Base-by-base conservation (phyloP, 2,113 vertebrate genomes). In the Toxotes chatareus region DNA sequence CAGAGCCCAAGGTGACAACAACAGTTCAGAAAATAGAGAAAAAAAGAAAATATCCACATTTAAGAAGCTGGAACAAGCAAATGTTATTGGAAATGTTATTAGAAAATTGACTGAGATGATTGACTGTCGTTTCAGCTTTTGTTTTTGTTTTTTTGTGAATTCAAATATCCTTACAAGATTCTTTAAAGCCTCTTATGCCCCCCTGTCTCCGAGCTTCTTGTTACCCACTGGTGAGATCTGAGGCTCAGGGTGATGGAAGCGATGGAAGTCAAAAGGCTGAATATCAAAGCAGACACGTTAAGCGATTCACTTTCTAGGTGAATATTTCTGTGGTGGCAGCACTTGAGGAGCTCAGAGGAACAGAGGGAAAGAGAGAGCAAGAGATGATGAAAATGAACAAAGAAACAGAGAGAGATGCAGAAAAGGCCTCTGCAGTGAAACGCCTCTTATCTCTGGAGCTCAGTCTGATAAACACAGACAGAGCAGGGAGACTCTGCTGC, bases 361-460 rank as follows among this genome's bases (percentile, higher is more conserved):
- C 53, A 34, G 56, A 53, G 23, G 56, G 31, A 53, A 40, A 66
- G 40, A 3, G 23, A 47, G 23, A 74, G 57, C 23, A 17, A 62
- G 55, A 68, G 66, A 57, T 70, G 73, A 76, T 76, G 32, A 82
- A 27, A 57, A 60, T 17, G 64, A 82, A 80, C 72, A 82, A 56
- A 66, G 76, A 78, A 65, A 72, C 56, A 49, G 51, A 3, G 1
- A 66, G 51, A 79, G 42, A 82, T 17, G 59, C 11, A 34, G 42
- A 32, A 60, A 40, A 17, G 55, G 78, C 80, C 79, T 82, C 76
- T 87, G 86, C 72, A 79, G 85, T 76, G 82, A 72, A 71, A 73
- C 21, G 27, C 63, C 49, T 91, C 32, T 73, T 77, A 74, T 91
- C 79, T 61, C 49, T 56, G 44, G 62, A 56, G 83, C 85, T 80